phyloP scores from a whole-genome alignment of 2,797 vertebrate species.

The Chelmon rostratus region DNA sequence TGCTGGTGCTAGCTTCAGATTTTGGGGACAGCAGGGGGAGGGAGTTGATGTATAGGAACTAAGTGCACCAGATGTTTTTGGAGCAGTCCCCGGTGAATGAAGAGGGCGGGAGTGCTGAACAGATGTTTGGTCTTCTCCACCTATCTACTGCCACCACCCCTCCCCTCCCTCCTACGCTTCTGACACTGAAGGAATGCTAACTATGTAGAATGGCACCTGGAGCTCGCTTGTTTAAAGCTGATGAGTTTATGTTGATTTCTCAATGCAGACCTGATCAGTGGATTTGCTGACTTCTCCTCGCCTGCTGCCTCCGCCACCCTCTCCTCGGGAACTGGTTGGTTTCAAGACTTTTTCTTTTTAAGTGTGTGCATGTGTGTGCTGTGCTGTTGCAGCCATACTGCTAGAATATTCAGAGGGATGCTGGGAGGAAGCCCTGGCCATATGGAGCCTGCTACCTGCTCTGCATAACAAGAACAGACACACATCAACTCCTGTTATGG shows the following conservation, averaged over 20 bases:
- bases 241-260: conserved; percentile 60
- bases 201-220: conserved; percentile 74
- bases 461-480: conserved; percentile 93
- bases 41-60: conserved; percentile 83
- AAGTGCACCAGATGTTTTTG: conserved; percentile 95
- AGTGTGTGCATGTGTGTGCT: conserved; percentile 46
- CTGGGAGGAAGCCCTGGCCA: conserved; percentile 85
- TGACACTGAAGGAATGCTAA: conserved; percentile 81
- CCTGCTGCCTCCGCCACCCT: conserved; percentile 87
- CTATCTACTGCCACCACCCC: conserved; percentile 61
- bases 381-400: conserved; percentile 77
- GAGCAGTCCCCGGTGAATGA: conserved; percentile 94
- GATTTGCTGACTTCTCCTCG: conserved; percentile 95
- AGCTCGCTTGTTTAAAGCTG: conserved; percentile 62
- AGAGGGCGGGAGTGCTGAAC: conserved; percentile 91
- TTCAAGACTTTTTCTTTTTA: conserved; percentile 39
- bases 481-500: conserved; percentile 91
- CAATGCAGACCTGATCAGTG: conserved; percentile 88
- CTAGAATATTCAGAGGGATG: conserved; percentile 85
- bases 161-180: conserved; percentile 83
- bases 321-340: conserved; percentile 89
- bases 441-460: conserved; percentile 92
- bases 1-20: conserved; percentile 70
- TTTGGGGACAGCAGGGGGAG: conserved; percentile 79
- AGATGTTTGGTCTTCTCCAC: conserved; percentile 93